A percentile compares a stretch with the other conserved stretches of the same genome.
These are phyloP conservation scores for Montipora sp. DNA, from an alignment of 64 coral and sea anemone species.

Conservation along the genomic window DNA sequence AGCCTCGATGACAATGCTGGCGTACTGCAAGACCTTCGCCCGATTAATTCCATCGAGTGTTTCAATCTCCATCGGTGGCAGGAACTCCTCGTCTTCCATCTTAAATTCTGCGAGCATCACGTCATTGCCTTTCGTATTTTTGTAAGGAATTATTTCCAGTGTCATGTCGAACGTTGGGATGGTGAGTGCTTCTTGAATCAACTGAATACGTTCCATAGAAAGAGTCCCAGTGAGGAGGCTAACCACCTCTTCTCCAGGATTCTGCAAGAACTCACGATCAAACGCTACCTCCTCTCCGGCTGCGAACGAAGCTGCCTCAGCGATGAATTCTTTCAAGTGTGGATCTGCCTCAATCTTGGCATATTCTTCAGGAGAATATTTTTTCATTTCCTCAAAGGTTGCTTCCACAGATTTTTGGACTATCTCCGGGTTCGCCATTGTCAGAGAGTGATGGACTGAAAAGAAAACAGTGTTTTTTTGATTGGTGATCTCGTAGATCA, in stretches of 20 bases:
- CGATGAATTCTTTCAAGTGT: background rate
- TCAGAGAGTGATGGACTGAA: background rate
- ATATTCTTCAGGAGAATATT: background rate
- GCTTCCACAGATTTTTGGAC: background rate
- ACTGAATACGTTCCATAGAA: slow-evolving; percentile 1
- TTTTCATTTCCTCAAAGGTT: background rate
- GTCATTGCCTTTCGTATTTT: slow-evolving; percentile 3
- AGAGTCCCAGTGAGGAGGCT: background rate
- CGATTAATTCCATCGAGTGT: slow-evolving; percentile 17
- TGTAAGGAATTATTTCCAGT: background rate
- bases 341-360: background rate
- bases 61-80: background rate
- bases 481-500: background rate
- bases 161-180: slow-evolving; percentile 62
- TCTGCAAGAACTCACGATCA: background rate
- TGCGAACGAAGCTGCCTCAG: background rate
- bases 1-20: slow-evolving; percentile 22
- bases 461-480: background rate
- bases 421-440: background rate
- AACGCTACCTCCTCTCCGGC: background rate
- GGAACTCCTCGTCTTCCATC: background rate
- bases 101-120: slow-evolving; percentile 27
- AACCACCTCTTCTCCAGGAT: background rate
- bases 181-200: slow-evolving; percentile 17
- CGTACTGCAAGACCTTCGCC: slow-evolving; percentile 34